Conservation (phyloP, 2,888 invertebrate species). For the Stenichneumon culpator region DNA sequence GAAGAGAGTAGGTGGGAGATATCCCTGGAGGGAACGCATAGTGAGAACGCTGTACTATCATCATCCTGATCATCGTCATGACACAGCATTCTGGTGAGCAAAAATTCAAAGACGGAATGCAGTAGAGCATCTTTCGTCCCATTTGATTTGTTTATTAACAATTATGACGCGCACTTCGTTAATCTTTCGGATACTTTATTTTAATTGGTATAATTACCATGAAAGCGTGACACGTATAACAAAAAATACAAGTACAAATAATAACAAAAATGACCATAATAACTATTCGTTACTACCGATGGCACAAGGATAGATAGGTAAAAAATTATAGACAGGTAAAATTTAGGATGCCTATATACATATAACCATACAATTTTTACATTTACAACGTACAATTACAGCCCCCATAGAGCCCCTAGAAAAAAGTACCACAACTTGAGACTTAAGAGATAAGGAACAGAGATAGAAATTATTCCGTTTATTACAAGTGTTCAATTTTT, state of each 20-base stretch:
- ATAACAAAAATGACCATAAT: neutral
- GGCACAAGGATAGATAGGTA: no score
- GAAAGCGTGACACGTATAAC: neutral
- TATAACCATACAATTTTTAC: no score
- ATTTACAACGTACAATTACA: no score
- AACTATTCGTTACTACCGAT: no score
- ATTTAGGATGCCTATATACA: neutral
- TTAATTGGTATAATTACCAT: neutral
- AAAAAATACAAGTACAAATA: neutral
- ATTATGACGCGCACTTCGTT: neutral
- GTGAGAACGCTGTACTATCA: neutral
- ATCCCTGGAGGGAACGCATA: neutral
- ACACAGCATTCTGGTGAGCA: neutral
- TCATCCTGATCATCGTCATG: neutral
- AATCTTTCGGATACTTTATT: neutral
- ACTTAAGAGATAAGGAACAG: no score
- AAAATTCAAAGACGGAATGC: neutral
- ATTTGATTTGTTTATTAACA: neutral
- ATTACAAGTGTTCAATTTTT: no score
- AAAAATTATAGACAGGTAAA: neutral
- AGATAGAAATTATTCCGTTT: no score
- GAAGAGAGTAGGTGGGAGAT: slow-evolving; percentile 33
- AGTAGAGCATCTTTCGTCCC: neutral
- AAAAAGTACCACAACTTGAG: no score
- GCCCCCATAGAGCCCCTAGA: no score